Base-by-base conservation (phyloP, 2,797 vertebrate species). In the Dendrocincla fuliginosa region DNA sequence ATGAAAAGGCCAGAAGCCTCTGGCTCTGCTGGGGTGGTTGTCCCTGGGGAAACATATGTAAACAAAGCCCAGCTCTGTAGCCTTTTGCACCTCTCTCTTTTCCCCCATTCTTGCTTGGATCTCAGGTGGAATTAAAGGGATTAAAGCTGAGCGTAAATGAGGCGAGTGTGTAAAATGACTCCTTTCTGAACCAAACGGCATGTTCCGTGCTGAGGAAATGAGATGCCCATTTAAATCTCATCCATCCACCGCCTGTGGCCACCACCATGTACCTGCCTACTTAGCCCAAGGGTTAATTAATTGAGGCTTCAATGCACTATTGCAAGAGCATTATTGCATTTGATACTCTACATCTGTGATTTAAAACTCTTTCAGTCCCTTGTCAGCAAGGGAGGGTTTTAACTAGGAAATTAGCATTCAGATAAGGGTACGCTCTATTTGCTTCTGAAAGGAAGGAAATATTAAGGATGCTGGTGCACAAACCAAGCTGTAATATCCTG, bases 401-500 rank as follows among this genome's bases (percentile, higher is more conserved):
- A 99, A 99, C 99, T 98, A 98, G 98, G 96, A 98, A 98, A 99
- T 99, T 99, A 99, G 98, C 99, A 99, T 99, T 99, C 99, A 99
- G 99, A 99, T 99, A 99, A 98, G 98, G 98, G 98, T 97, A 98
- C 95, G 98, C 97, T 98, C 98, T 98, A 98, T 98, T 98, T 98
- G 98, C 98, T 98, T 98, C 98, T 98, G 98, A 98, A 98, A 98
- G 98, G 98, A 98, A 98, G 98, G 97, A 98, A 98, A 98, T 98
- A 98, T 98, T 98, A 99, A 98, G 98, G 98, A 98, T 98, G 98
- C 98, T 97, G 95, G 97, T 96, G 98, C 96, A 97, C 98, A 98
- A 98, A 98, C 98, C 97, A 97, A 97, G 97, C 97, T 97, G 97
- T 98, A 98, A 97, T 97, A 97, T 97, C 97, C 97, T 97, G 97